These are phyloP conservation scores for Tamias sibiricus DNA, from an alignment of 2,113 vertebrate genomes.

Conservation along the genomic window DNA sequence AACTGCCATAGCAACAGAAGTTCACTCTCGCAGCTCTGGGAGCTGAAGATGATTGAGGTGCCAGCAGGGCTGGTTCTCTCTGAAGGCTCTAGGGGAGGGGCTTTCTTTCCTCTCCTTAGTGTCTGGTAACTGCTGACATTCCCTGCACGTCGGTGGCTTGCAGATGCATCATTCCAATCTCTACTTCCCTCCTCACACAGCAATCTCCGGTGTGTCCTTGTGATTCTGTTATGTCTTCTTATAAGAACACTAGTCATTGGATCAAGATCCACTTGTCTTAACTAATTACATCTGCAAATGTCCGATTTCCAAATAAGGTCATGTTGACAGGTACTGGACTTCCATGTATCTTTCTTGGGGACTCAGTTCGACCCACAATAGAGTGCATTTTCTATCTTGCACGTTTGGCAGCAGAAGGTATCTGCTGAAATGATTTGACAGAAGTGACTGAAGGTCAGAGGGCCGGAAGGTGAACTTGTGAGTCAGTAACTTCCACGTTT, in stretches of 20 bases:
- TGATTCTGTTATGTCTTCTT: neutral
- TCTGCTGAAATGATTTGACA: neutral
- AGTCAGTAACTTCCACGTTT: neutral
- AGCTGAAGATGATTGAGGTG: neutral
- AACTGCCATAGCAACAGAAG: neutral
- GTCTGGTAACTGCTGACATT: neutral
- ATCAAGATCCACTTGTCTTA: neutral
- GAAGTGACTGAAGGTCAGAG: neutral
- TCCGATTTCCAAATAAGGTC: neutral
- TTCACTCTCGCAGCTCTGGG: neutral
- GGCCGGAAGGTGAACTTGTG: neutral
- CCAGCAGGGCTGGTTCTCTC: neutral
- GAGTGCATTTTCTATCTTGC: neutral
- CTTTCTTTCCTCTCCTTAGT: neutral
- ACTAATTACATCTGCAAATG: neutral
- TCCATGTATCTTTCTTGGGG: neutral
- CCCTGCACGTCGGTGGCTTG: neutral
- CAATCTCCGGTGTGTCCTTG: neutral
- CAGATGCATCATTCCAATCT: neutral
- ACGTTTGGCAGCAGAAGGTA: neutral
- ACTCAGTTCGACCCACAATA: neutral
- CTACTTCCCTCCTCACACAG: rapidly evolving
- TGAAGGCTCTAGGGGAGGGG: neutral
- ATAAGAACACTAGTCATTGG: neutral
- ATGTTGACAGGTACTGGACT: neutral